Conservation (phyloP, 1,140 invertebrate species). For the Octopus sinensis region DNA sequence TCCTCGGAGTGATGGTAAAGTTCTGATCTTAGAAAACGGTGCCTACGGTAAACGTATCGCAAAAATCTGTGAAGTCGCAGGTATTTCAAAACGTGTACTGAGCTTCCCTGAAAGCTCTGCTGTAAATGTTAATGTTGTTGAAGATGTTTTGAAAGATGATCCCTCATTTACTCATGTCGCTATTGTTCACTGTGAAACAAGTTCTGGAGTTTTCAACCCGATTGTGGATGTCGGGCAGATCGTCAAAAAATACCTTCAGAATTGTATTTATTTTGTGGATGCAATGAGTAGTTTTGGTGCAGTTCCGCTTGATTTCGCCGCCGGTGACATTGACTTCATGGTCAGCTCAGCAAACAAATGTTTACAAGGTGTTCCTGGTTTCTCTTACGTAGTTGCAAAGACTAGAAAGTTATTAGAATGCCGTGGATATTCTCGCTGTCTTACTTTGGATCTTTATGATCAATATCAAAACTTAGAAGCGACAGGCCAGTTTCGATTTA, state of each 20-base stretch:
- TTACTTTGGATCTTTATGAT: slow-evolving; percentile 58
- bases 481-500: slow-evolving; percentile 61
- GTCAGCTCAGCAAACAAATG: slow-evolving; percentile 63
- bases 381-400: slow-evolving; percentile 58
- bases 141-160: slow-evolving; percentile 36
- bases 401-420: slow-evolving; percentile 50
- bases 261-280: slow-evolving; percentile 58
- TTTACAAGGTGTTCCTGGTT: slow-evolving; percentile 62
- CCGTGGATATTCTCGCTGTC: slow-evolving; percentile 56
- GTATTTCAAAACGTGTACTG: slow-evolving; percentile 47
- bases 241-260: slow-evolving; percentile 47
- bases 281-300: slow-evolving; percentile 64
- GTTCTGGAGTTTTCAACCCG: slow-evolving; percentile 60
- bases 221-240: slow-evolving; percentile 55
- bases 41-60: slow-evolving; percentile 60
- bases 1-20: slow-evolving; percentile 45
- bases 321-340: slow-evolving; percentile 54
- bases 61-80: slow-evolving; percentile 55
- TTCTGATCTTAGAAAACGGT: slow-evolving; percentile 59
- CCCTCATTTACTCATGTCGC: slow-evolving; percentile 51
- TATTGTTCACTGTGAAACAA: slow-evolving; percentile 61
- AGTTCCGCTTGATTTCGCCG: slow-evolving; percentile 53
- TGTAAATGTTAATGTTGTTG: slow-evolving; percentile 45
- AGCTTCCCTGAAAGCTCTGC: slow-evolving; percentile 53
- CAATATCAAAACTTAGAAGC: slow-evolving; percentile 58